Percentiles rank a stretch among this genome's conserved stretches.
These are phyloP conservation scores for Saturnia japonica DNA, from an alignment of 2,888 invertebrate genomes.

Conservation along the genomic window DNA sequence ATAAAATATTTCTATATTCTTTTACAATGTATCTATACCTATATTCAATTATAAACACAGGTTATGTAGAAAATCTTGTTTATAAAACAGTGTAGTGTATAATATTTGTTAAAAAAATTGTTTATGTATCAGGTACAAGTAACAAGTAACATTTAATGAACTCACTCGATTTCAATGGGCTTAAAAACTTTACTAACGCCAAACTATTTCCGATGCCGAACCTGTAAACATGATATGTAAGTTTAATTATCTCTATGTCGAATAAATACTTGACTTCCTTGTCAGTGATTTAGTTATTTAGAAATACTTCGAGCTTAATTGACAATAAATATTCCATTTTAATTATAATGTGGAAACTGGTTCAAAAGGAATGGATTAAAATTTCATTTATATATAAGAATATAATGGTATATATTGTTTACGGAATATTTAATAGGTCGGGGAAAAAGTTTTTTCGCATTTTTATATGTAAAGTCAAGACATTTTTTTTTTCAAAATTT, in stretches of 20 bases:
- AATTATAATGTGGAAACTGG: conserved; percentile 8
- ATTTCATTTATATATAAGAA: neutral
- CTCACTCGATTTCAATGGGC: conserved; percentile 68
- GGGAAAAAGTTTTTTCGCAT: too few relatives aligned
- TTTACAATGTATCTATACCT: neutral
- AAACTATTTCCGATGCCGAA: conserved; percentile 70
- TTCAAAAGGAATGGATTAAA: neutral
- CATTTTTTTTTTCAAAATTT: too few relatives aligned
- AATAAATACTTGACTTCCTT: neutral
- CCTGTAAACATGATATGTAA: conserved; percentile 45
- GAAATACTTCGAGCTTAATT: neutral
- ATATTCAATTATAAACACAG: neutral
- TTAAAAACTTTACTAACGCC: conserved; percentile 63
- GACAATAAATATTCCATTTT: conserved; percentile 2
- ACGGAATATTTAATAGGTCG: neutral
- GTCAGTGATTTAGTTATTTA: conserved; percentile 1
- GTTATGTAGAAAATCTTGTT: neutral
- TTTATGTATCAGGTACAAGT: conserved; percentile 10
- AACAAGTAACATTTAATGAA: conserved; percentile 23
- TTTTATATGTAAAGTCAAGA: too few relatives aligned
- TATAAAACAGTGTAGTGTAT: too few relatives aligned
- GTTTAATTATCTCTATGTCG: neutral
- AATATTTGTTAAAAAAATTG: conserved; percentile 10
- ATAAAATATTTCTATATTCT: neutral
- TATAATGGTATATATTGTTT: neutral